Evolutionary conservation across 2,888 invertebrate species (phyloP).

Genomic region (Aporophyla lueneburgensis): DNA sequence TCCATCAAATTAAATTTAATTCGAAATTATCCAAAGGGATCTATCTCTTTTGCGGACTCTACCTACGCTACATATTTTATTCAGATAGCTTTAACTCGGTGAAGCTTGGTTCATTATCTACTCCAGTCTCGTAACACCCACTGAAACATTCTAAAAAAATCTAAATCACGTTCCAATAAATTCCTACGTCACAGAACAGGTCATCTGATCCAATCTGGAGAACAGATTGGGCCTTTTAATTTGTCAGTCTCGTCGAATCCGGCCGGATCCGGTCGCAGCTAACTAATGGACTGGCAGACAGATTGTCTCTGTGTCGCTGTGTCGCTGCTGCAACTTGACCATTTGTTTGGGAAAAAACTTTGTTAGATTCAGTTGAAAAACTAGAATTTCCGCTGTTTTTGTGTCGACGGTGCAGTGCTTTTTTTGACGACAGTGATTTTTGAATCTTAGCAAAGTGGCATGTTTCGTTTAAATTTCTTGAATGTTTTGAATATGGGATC

Average conservation of each 20-base stretch:
- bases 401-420: constrained; percentile 9
- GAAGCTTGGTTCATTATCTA: background rate
- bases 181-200: constrained; percentile 39
- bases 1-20: too few species aligned
- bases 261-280: constrained; percentile 43
- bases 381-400: constrained; percentile 34
- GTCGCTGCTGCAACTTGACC: constrained; percentile 47
- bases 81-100: background rate
- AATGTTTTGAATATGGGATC: background rate
- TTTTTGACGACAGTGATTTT: constrained; percentile 8
- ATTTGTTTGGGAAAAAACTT: constrained; percentile 54
- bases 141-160: constrained; percentile 8
- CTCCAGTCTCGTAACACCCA: background rate
- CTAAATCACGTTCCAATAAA: constrained; percentile 49
- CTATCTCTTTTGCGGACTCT: too few species aligned
- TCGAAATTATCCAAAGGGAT: too few species aligned
- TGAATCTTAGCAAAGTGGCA: constrained; percentile 13
- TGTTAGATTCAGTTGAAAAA: constrained; percentile 51
- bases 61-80: background rate
- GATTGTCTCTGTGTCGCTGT: constrained; percentile 56
- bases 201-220: constrained; percentile 59
- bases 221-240: constrained; percentile 72
- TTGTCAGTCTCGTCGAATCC: constrained; percentile 63
- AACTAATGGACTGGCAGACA: constrained; percentile 69
- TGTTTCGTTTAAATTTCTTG: background rate